Evolutionary conservation across 2,888 invertebrate genomes (phyloP), one percentile per base, ranked within the genome.

Genomic region (Pristionchus mayeri): DNA sequence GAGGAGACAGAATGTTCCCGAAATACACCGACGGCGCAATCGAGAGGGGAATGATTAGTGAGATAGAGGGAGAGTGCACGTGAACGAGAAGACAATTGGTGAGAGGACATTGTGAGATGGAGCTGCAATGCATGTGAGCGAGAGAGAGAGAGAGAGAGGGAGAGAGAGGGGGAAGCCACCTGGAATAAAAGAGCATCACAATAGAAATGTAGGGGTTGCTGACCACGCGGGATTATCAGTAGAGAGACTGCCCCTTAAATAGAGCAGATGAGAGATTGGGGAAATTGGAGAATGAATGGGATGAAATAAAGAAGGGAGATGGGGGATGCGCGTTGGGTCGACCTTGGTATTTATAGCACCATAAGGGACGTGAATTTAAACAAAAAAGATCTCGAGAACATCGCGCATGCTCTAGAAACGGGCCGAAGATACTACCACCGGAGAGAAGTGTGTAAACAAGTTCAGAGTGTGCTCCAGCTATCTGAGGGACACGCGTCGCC

Each of bases 391-490:
- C 71, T 71, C n/a, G 34, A 63, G 63, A 63, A 34, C 34, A 16
- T 34, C 16, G 34, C n/a, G 2, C 18, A 18, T 34, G 37, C 67
- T 60, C 60, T 18, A 13, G 13, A 71, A 44, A 0, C 11, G 24
- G 0, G 71, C 6, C 13, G 71, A 16, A 24, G 24, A n/a, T 71
- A 44, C 71, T 54, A 71, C 27, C 34, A 34, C 37, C 24, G 13
- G 40, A 63, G n/a, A n/a, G 34, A 63, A 71, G 71, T 71, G 71
- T 71, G 71, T 71, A 71, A 71, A 71, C 71, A 71, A 71, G 71
- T 71, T 71, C 71, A 44, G 40, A 71, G 71, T 71, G 40, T 71
- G 71, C 71, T 44, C 40, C 40, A 71, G 21, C 71, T 67, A 71
- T 40, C 37, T 24, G 71, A 44, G 24, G 16, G 21, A 40, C 37